A percentile compares a stretch with the other conserved stretches of the same genome.
Conservation (phyloP, 2,113 vertebrate genomes). For the Callaeas wilsoni region DNA sequence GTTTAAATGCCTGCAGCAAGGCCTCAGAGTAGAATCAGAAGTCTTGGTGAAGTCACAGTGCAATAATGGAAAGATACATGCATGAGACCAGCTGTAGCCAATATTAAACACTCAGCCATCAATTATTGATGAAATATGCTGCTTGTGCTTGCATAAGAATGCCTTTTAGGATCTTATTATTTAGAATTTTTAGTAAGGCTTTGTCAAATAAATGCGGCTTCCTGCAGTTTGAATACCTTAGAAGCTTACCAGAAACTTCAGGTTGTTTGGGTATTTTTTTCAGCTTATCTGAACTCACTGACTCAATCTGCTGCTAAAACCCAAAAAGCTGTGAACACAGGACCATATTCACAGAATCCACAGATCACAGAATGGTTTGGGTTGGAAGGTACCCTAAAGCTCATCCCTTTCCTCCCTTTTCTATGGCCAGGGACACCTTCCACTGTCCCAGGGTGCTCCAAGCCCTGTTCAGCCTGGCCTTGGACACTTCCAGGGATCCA, state of each 20-base stretch:
- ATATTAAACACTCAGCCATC: not conserved
- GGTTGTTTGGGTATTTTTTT: not conserved
- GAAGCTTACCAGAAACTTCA: not conserved
- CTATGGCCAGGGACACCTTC: not conserved
- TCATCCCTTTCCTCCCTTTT: not conserved
- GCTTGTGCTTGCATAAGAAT: not conserved
- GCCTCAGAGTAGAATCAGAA: not conserved
- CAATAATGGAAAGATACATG: not conserved
- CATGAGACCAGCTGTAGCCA: not conserved
- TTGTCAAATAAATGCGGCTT: not conserved
- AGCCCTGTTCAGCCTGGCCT: accelerated
- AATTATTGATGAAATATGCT: not conserved
- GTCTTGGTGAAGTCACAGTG: not conserved
- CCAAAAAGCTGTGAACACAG: not conserved
- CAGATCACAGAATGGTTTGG: not conserved
- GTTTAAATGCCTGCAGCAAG: not conserved
- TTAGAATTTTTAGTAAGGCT: not conserved
- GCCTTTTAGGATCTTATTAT: not conserved
- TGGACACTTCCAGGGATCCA: not conserved
- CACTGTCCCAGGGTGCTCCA: accelerated
- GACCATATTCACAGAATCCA: not conserved
- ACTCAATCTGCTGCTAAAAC: not conserved
- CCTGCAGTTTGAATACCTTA: not conserved
- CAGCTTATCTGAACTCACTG: not conserved
- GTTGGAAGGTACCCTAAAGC: not conserved